A percentile compares a stretch with the other conserved stretches of the same genome.
These are phyloP conservation scores for Neosilurus mollespiculum DNA, from an alignment of 2,797 vertebrate species.

Conservation along the genomic window DNA sequence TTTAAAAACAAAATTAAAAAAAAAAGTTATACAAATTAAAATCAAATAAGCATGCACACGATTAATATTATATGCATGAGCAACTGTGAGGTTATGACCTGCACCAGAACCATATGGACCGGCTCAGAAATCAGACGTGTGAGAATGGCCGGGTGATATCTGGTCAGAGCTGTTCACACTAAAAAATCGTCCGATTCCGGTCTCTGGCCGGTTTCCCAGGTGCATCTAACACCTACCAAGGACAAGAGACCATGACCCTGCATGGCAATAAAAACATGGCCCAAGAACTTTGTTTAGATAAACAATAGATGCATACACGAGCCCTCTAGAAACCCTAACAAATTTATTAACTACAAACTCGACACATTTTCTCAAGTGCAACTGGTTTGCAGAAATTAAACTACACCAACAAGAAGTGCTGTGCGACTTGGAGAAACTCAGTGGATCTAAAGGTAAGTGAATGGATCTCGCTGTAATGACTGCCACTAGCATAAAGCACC, in stretches of 20 bases:
- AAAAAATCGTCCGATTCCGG: too few species aligned
- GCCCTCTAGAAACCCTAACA: neutral
- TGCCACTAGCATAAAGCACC: neutral
- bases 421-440: neutral
- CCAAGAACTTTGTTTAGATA: neutral
- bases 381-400: neutral
- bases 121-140: too few species aligned
- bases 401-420: neutral
- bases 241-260: conserved; percentile 18
- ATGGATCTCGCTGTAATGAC: neutral
- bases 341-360: neutral
- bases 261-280: conserved; percentile 31
- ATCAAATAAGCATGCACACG: too few species aligned
- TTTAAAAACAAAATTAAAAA: too few species aligned
- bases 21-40: too few species aligned
- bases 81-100: too few species aligned
- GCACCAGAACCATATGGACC: too few species aligned
- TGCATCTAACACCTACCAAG: conserved; percentile 19
- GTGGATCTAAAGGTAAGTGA: neutral
- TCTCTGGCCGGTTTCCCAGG: too few species aligned
- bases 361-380: neutral
- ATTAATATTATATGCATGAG: too few species aligned
- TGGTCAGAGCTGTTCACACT: too few species aligned
- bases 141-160: too few species aligned
- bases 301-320: neutral